These are phyloP conservation scores for Phenganax subtilis DNA, from an alignment of 92 coral and sea anemone genomes.

Conservation along the genomic window DNA sequence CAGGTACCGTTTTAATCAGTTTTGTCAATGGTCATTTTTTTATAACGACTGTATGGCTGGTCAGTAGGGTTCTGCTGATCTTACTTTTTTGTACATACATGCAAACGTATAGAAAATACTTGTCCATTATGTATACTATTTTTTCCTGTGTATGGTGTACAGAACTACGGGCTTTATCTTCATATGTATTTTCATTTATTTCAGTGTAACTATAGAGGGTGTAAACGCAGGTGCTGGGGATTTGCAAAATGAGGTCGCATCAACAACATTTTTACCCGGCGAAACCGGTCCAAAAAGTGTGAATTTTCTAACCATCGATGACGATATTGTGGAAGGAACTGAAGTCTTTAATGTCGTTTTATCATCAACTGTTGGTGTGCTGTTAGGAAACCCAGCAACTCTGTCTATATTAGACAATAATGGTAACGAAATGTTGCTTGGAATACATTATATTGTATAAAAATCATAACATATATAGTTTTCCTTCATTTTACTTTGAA, in stretches of 20 bases:
- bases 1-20: neutral
- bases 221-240: constrained; percentile 1
- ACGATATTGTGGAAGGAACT: constrained; percentile 25
- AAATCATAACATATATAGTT: neutral
- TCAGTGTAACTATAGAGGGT: neutral
- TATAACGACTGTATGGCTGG: too few relatives aligned
- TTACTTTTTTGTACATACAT: too few relatives aligned
- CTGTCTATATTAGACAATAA: constrained; percentile 42
- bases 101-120: too few relatives aligned
- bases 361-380: constrained; percentile 10
- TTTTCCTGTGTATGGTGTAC: neutral
- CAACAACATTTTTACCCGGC: constrained; percentile 15
- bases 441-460: neutral
- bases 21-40: too few relatives aligned
- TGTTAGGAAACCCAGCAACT: constrained; percentile 6
- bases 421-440: neutral
- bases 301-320: constrained; percentile 19
- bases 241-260: neutral
- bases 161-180: too few relatives aligned
- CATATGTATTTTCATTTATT: neutral
- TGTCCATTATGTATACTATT: neutral
- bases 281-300: constrained; percentile 29
- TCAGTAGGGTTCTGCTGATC: too few relatives aligned
- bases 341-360: constrained; percentile 35
- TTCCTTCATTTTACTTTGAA: too few relatives aligned